Evolutionary conservation across 2,113 vertebrate genomes (phyloP).

Genomic region (Platycercus adscitus): DNA sequence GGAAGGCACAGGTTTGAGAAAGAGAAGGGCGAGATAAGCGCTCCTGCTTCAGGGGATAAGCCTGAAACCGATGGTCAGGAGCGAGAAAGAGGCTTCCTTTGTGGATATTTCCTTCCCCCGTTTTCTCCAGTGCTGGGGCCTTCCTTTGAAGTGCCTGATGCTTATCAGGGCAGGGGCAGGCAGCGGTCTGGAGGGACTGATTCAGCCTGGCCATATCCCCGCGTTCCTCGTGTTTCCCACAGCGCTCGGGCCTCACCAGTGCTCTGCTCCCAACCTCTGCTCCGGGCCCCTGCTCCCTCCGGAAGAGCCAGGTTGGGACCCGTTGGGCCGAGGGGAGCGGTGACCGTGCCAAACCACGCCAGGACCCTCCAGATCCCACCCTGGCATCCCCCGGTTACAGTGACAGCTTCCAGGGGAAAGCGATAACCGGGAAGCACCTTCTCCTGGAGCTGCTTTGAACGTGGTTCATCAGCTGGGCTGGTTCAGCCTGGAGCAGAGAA

Average conservation of each 20-base stretch:
- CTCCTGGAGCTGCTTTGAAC: background rate
- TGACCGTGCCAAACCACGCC: background rate
- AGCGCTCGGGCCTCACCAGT: background rate
- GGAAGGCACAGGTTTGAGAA: background rate
- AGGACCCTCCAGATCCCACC: too few species aligned
- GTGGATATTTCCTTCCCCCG: background rate
- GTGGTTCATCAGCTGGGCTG: background rate
- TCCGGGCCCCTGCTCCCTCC: background rate
- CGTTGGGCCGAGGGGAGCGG: background rate
- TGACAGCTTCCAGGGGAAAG: background rate
- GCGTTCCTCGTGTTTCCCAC: fast-evolving
- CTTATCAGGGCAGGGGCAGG: background rate
- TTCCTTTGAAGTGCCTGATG: background rate
- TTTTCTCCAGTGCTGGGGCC: background rate
- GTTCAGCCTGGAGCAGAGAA: background rate
- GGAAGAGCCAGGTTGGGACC: background rate
- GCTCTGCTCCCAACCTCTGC: background rate
- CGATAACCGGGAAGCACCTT: background rate
- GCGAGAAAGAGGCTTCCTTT: background rate
- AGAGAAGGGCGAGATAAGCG: background rate
- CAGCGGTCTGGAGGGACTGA: background rate
- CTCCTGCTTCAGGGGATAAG: background rate
- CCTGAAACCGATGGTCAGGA: background rate
- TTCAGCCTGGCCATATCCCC: background rate
- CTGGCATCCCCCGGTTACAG: background rate